Evolutionary conservation across 2,113 vertebrate species (phyloP).

Genomic region (Rutilus rutilus): DNA sequence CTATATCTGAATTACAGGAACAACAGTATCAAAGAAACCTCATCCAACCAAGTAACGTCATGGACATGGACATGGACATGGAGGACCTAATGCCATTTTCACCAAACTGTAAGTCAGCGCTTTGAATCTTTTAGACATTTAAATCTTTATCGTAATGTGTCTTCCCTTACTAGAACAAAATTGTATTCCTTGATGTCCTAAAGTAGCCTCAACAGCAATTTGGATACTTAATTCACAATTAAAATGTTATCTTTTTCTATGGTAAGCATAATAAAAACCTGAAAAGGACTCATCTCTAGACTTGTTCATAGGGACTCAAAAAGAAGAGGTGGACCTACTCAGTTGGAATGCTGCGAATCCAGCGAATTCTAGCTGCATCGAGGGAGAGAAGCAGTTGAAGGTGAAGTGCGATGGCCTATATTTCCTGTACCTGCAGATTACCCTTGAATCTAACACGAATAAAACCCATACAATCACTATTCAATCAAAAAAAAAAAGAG

Average conservation of each 20-base stretch:
- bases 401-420: constrained; percentile 56
- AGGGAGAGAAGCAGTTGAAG: neutral
- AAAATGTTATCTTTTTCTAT: too few relatives aligned
- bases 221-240: neutral
- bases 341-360: fast-evolving
- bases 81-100: neutral
- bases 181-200: neutral
- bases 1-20: too few relatives aligned
- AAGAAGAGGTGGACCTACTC: fast-evolving
- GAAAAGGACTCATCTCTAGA: neutral
- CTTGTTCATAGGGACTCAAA: neutral
- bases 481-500: fast-evolving
- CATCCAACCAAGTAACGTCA: fast-evolving
- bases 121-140: neutral
- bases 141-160: neutral
- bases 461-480: constrained; percentile 9
- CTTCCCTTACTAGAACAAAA: neutral
- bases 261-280: neutral
- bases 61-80: too few relatives aligned
- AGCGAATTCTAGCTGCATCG: fast-evolving
- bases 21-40: neutral
- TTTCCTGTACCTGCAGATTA: constrained; percentile 68
- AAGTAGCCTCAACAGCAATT: neutral
- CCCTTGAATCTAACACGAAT: fast-evolving
- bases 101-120: neutral